phyloP scores from a whole-genome alignment of 2,888 invertebrate genomes.

The Drosophila paranaensis region DNA sequence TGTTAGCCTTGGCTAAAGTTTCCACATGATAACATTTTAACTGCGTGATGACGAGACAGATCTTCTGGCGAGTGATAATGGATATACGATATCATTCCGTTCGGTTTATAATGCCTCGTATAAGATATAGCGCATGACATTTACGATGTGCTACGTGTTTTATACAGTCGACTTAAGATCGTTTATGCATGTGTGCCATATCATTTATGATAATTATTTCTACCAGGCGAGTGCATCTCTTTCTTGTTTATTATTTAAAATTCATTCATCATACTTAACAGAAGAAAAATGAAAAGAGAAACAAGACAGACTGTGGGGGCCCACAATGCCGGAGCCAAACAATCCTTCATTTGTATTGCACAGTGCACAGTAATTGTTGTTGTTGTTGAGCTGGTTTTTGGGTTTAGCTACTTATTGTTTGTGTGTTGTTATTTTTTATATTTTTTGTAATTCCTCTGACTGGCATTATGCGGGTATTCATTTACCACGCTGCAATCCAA shows the following conservation, averaged over 20 bases:
- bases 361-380: constrained; percentile 32
- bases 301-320: constrained; percentile 1
- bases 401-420: constrained; percentile 56
- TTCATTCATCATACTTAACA: constrained; percentile 77
- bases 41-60: not conserved
- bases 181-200: constrained; percentile 44
- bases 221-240: constrained; percentile 3
- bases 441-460: constrained; percentile 52
- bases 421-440: constrained; percentile 24
- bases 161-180: constrained; percentile 9
- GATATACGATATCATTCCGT: constrained; percentile 1
- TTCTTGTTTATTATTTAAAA: constrained; percentile 69
- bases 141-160: constrained; percentile 4
- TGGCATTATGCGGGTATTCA: constrained; percentile 71
- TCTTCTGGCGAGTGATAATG: constrained; percentile 5
- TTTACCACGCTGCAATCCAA: constrained; percentile 34
- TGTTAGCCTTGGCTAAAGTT: not conserved
- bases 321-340: constrained; percentile 37
- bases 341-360: constrained; percentile 74
- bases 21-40: not conserved
- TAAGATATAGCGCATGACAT: constrained; percentile 2
- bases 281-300: constrained; percentile 17
- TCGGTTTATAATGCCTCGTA: not conserved
- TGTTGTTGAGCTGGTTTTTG: constrained; percentile 48
- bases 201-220: constrained; percentile 48